Evolutionary conservation across 2,113 vertebrate species (phyloP).

Genomic region (Ptilonorhynchus violaceus): DNA sequence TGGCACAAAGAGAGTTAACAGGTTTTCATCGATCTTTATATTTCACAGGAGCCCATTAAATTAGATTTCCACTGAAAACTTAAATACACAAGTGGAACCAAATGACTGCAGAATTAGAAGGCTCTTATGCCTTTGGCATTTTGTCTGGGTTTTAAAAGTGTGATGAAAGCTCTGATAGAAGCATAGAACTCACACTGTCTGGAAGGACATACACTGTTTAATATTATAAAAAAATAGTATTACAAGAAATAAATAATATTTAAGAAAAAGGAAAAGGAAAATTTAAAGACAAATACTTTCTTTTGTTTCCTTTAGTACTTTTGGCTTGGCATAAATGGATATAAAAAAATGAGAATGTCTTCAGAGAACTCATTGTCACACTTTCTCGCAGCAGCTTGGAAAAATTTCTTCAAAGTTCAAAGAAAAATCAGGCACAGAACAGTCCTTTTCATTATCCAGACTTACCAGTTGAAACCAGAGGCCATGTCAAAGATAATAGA

Average conservation of each 20-base stretch:
- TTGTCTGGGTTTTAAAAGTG: not conserved
- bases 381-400: not conserved
- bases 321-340: not conserved
- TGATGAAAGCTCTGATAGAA: not conserved
- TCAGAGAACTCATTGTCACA: not conserved
- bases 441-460: not conserved
- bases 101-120: slow-evolving; percentile 26
- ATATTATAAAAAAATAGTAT: not conserved
- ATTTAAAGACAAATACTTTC: not conserved
- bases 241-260: not conserved
- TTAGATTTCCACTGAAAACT: slow-evolving; percentile 34
- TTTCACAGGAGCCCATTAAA: slow-evolving; percentile 42
- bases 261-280: not conserved
- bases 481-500: not conserved
- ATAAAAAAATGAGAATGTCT: not conserved
- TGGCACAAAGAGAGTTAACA: not conserved
- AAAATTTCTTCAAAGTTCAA: not conserved
- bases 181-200: not conserved
- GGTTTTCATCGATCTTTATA: slow-evolving; percentile 24
- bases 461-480: not conserved
- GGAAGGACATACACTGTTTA: not conserved
- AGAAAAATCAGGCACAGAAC: not conserved
- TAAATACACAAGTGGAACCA: slow-evolving; percentile 38
- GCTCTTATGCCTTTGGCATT: not conserved
- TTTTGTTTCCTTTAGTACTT: not conserved